Evolutionary conservation across 2,113 vertebrate species (phyloP), one percentile per base, ranked within the genome.

Genomic region (Phaetusa simplex): DNA sequence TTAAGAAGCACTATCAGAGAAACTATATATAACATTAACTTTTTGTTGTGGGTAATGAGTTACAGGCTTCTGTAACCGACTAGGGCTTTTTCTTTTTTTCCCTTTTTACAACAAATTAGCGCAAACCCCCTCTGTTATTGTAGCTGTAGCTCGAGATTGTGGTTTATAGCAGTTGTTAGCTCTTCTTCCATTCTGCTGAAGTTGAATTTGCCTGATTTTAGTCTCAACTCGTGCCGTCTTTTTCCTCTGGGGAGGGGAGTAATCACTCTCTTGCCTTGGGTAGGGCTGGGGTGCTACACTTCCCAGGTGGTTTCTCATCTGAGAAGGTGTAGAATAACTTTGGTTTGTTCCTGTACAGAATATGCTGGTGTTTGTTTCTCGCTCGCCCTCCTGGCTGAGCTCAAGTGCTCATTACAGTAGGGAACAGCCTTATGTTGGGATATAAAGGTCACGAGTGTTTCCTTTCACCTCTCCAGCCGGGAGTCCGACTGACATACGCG

Each of bases 381-480:
- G 45, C 77, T 65, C 3, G 1, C 59, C 80, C 73, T 77, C 45
- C 71, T 26, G n/a, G 64, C 65, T 34, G 71, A 84, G 70, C 76
- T 95, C 49, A 36, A 52, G 77, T 82, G 81, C 71, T 85, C 34
- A 0, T 73, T 87, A 42, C 43, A 24, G 52, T 22, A 72, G 77
- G 82, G 81, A 88, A 2, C 52, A 64, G 49, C 86, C 82, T 42
- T 53, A 11, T 19, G n/a, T 56, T 79, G 77, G 56, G 58, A 26
- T 72, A 26, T 27, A 95, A 93, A 93, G 81, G 93, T 95, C 91
- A 82, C 5, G 1, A 82, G 90, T 58, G 74, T 95, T 96, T 93
- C 81, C 93, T 95, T 96, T 93, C 88, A 82, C 84, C 26, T 79
- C 71, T 73, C 56, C 53, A 36, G 23, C 78, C 6, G 4, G 36